phyloP scores from a whole-genome alignment of 2,888 invertebrate species.

The Lithodes maja region DNA sequence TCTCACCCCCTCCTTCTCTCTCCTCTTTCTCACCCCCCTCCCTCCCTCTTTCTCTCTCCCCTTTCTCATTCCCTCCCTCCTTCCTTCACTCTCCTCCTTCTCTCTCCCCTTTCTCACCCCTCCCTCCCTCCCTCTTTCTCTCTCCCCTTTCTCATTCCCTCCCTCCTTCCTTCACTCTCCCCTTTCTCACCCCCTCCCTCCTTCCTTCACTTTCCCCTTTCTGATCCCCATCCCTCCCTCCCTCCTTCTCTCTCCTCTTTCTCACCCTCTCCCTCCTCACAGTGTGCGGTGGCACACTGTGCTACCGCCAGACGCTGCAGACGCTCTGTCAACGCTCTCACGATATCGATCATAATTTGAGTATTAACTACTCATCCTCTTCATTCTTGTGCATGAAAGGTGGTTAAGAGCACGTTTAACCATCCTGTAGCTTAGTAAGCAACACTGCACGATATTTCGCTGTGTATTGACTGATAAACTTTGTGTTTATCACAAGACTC shows the following conservation, averaged over 20 bases:
- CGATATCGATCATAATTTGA: too few relatives aligned
- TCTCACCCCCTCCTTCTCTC: neutral
- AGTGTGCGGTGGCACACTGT: too few relatives aligned
- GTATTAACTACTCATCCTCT: too few relatives aligned
- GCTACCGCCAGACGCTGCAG: too few relatives aligned
- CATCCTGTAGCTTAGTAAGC: too few relatives aligned
- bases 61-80: neutral
- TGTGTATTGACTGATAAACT: too few relatives aligned
- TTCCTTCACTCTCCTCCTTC: neutral
- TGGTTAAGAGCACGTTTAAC: too few relatives aligned
- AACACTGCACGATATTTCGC: too few relatives aligned
- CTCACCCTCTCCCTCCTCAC: neutral
- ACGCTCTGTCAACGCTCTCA: too few relatives aligned
- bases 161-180: neutral
- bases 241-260: neutral
- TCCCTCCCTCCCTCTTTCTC: neutral
- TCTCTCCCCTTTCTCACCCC: conserved; percentile 1
- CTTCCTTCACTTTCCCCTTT: neutral
- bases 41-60: too few relatives aligned
- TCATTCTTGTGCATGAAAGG: too few relatives aligned
- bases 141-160: neutral
- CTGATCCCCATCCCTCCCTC: neutral
- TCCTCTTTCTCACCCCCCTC: neutral
- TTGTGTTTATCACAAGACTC: too few relatives aligned
- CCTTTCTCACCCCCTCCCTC: neutral